phyloP scores from a whole-genome alignment of 2,888 invertebrate species.

The Dynastes grantii region DNA sequence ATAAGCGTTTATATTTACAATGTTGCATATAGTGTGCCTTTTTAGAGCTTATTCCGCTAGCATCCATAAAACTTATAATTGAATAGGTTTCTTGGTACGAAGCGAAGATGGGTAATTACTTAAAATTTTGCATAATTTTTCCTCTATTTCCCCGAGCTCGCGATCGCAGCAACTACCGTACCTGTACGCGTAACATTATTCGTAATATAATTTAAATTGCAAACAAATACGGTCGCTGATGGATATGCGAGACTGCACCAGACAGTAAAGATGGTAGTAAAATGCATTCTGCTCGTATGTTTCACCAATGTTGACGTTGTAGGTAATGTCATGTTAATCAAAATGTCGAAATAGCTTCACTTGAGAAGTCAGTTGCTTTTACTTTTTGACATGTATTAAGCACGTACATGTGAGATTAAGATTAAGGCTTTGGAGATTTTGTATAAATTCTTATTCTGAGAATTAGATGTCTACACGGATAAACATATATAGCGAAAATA shows the following conservation, averaged over 20 bases:
- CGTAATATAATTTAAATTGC: constrained; percentile 15
- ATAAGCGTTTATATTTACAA: not conserved
- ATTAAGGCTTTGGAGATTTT: too few relatives aligned
- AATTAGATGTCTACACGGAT: too few relatives aligned
- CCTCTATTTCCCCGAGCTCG: not conserved
- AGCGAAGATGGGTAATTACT: constrained; percentile 11
- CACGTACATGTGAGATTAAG: too few relatives aligned
- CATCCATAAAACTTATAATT: constrained; percentile 39
- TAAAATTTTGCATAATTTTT: constrained; percentile 11
- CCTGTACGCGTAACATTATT: not conserved
- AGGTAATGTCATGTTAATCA: too few relatives aligned
- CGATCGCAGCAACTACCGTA: not conserved
- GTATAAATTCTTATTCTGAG: too few relatives aligned
- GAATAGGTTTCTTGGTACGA: constrained; percentile 29
- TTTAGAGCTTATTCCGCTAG: constrained; percentile 12
- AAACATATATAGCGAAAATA: too few relatives aligned
- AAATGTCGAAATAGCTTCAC: too few relatives aligned
- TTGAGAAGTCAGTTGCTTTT: too few relatives aligned
- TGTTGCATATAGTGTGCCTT: not conserved
- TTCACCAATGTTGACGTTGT: too few relatives aligned
- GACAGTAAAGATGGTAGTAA: constrained; percentile 17
- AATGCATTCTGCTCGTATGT: constrained; percentile 19
- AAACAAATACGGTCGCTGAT: constrained; percentile 12
- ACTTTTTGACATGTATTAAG: too few relatives aligned
- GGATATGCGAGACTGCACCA: not conserved